Conservation (phyloP, 53 echinoderm and acorn worm genomes). For the Echinometra lucunter region DNA sequence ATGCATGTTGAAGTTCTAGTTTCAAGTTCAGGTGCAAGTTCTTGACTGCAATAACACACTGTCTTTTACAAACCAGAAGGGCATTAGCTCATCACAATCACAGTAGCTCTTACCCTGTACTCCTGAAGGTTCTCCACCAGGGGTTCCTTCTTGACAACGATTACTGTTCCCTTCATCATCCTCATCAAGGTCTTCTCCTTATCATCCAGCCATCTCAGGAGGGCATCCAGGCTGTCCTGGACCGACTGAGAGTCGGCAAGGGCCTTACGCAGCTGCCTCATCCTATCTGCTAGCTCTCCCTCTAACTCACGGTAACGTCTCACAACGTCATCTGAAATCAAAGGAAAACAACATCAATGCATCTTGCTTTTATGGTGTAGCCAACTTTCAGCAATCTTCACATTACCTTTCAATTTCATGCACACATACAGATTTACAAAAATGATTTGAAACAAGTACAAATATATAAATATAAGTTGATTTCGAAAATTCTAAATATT, state of each 20-base stretch:
- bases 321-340: constrained; percentile 79
- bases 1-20: no score
- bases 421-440: no score
- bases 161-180: constrained; percentile 92
- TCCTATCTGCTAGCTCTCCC: constrained; percentile 87
- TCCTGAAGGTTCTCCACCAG: constrained; percentile 95
- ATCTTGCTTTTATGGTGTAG: not conserved
- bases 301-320: constrained; percentile 89
- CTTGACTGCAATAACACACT: no score
- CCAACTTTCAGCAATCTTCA: no score
- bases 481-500: no score
- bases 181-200: constrained; percentile 91
- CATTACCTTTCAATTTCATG: no score
- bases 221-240: constrained; percentile 95
- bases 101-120: constrained; percentile 81
- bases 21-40: no score
- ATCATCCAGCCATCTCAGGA: constrained; percentile 97
- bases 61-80: no score
- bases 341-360: not conserved
- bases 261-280: constrained; percentile 85
- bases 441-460: no score
- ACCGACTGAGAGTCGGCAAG: constrained; percentile 92
- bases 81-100: no score
- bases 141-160: constrained; percentile 98
- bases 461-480: no score